These are phyloP conservation scores for Kradibia gibbosae DNA, from an alignment of 1,140 invertebrate species.

Conservation along the genomic window DNA sequence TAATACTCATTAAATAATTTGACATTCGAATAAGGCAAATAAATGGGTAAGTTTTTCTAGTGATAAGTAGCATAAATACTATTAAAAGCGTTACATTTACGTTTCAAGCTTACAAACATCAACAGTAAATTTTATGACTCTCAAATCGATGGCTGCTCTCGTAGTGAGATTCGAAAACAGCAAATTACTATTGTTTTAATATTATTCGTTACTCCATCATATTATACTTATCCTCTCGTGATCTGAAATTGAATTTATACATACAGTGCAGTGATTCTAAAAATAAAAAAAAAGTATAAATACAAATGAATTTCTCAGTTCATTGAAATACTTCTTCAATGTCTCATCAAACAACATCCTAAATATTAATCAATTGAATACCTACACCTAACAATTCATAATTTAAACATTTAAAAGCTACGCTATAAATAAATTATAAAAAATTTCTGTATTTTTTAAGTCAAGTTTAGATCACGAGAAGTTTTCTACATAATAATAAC, in stretches of 20 bases:
- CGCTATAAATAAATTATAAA: too few species aligned
- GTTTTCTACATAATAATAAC: constrained; percentile 60
- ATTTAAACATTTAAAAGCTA: too few species aligned
- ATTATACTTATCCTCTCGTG: constrained; percentile 52
- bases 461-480: constrained; percentile 57
- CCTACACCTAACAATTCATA: too few species aligned
- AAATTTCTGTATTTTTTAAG: constrained; percentile 22
- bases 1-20: not conserved
- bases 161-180: constrained; percentile 43
- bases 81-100: constrained; percentile 69
- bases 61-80: constrained; percentile 47
- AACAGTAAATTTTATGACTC: constrained; percentile 64
- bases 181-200: constrained; percentile 52
- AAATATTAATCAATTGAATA: not conserved
- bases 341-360: not conserved
- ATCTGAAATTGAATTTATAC: constrained; percentile 52
- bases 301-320: too few species aligned
- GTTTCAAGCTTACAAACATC: constrained; percentile 71
- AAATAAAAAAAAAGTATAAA: not conserved
- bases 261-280: not conserved
- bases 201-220: constrained; percentile 51
- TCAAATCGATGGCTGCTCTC: constrained; percentile 49
- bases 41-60: constrained; percentile 8
- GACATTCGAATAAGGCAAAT: not conserved
- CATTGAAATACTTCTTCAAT: not conserved